Base-by-base conservation (phyloP, 2,888 invertebrate species). In the Schizotus pectinicornis region DNA sequence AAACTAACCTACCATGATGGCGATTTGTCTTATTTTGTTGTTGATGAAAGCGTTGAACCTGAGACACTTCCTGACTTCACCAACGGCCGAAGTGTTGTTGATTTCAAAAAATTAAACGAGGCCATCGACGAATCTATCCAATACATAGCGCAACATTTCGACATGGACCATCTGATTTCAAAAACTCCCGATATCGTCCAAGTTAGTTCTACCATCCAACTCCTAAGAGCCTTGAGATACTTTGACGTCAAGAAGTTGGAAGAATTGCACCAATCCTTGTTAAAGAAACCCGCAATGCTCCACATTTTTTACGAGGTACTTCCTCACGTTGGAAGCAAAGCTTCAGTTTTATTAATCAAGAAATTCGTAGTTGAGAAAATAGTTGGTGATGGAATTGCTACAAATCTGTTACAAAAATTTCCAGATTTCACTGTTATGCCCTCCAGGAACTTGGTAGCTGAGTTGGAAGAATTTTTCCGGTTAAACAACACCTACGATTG, bases 271-370 rank as follows among this genome's bases (percentile, higher is more conserved):
- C 64, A 63, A 37, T 7, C 42, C 14, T 12, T 56, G 2, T 50
- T 52, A 12, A 59, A 60, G 12, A 60, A 67, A 30, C 63, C 62
- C 8, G 49, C 59, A 38, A 22, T 57, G 7, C 50, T 56, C 7
- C 22, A 61, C 48, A 71, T 82, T 13, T 82, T 81, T 62, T 67
- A 81, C 49, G 73, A 78, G 54, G 67, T 82, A 50, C 56, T 83
- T n/a, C 81, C 83, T 1, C 72, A 79, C 57, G 76, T 81, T 14
- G 83, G 83, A n/a, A 81, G 82, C 6, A 64, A 72, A 32, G 78
- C 78, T 2, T 73, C 80, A 0, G 74, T 75, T 31, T 63, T 75
- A 22, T 79, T 82, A 42, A 76, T 78, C 6, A 69, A 74, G 46
- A 74, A 80, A 49, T 60, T 81, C 1, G 71, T 83, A 1, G 71